Conservation (phyloP, 2,888 invertebrate species). For the Lacanobia wlatinum region DNA sequence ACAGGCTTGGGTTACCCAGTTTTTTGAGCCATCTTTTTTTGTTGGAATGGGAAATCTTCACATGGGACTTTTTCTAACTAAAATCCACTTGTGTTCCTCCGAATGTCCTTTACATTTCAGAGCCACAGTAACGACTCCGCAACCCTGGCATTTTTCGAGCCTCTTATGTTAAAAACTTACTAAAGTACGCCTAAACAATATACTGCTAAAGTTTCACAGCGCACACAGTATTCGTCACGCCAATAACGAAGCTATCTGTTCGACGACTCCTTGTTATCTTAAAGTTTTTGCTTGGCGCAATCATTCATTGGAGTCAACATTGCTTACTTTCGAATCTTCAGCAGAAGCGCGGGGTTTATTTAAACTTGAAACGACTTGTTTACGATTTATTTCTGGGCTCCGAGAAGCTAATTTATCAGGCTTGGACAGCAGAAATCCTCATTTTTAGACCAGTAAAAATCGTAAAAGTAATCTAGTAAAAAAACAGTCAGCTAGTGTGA, state of each 20-base stretch:
- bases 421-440: no score
- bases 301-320: conserved; percentile 41
- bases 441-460: no score
- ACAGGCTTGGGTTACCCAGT: no score
- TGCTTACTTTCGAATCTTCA: conserved; percentile 27
- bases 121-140: no score
- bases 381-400: conserved; percentile 3
- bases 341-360: conserved; percentile 18
- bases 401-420: not conserved
- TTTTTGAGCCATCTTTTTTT: no score
- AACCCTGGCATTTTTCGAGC: no score
- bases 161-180: not conserved
- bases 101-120: no score
- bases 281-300: conserved; percentile 40
- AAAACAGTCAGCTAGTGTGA: no score
- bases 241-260: conserved; percentile 24
- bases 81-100: no score
- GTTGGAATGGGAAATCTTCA: no score
- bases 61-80: no score
- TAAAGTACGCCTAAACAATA: not conserved
- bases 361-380: conserved; percentile 28
- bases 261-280: conserved; percentile 23
- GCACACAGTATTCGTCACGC: not conserved
- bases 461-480: no score
- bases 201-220: not conserved